These are phyloP conservation scores for Chiridota heheva DNA, from an alignment of 35 echinoderm and acorn worm genomes.

Conservation along the genomic window DNA sequence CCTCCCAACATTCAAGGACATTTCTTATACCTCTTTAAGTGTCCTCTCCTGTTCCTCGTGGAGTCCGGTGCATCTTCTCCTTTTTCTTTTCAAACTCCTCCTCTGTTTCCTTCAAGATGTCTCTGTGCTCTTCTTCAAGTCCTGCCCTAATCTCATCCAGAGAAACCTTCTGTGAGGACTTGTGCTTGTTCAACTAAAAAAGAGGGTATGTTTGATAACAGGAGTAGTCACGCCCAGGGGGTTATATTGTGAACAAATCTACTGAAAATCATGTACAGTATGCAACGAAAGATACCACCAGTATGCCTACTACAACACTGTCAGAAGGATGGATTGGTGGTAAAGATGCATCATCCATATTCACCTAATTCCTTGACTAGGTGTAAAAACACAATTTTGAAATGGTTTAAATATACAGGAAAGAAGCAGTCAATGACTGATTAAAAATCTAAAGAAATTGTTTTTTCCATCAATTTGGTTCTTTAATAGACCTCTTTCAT, in stretches of 20 bases:
- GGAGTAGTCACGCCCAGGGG: neutral
- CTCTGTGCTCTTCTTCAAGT: slow-evolving; percentile 16
- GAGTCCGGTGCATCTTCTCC: neutral
- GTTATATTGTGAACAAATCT: neutral
- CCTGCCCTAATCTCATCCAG: slow-evolving; percentile 51
- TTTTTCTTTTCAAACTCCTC: slow-evolving; percentile 37
- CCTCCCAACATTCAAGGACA: neutral
- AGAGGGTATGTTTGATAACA: neutral
- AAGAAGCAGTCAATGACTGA: too few species aligned
- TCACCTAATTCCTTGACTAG: too few species aligned
- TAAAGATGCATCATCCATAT: too few species aligned
- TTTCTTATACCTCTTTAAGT: slow-evolving; percentile 33
- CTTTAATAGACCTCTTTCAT: too few species aligned
- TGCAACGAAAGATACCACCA: neutral
- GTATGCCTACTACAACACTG: neutral
- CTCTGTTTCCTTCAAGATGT: slow-evolving; percentile 34
- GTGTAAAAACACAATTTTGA: too few species aligned
- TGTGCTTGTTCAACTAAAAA: neutral
- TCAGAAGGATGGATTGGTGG: neutral
- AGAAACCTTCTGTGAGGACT: slow-evolving; percentile 37
- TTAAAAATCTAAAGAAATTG: too few species aligned
- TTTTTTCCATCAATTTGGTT: too few species aligned
- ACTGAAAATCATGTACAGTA: slow-evolving; percentile 6
- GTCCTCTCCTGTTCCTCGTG: slow-evolving; percentile 46
- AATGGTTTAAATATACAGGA: too few species aligned